Evolutionary conservation across 2,797 vertebrate species (phyloP).

Genomic region (Karalla daura): DNA sequence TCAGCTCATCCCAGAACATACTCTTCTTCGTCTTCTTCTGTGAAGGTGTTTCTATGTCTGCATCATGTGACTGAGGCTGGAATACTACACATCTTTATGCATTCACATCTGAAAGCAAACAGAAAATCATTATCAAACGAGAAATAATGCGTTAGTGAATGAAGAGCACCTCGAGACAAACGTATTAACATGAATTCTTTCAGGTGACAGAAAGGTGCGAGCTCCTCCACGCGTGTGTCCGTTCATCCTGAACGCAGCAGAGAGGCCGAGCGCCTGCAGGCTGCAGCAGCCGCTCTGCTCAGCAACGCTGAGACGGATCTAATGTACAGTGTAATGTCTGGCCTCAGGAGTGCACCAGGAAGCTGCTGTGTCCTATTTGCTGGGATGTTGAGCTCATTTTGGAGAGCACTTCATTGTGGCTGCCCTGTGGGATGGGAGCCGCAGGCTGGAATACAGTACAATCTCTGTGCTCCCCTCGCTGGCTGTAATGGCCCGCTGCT

Average conservation of each 20-base stretch:
- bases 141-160: too few species aligned
- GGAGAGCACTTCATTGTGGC: constrained; percentile 42
- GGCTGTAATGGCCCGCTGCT: constrained; percentile 42
- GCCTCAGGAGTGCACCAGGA: constrained; percentile 40
- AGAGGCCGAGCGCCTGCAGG: neutral
- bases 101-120: too few species aligned
- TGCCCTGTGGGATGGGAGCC: constrained; percentile 56
- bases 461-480: constrained; percentile 51
- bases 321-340: constrained; percentile 59
- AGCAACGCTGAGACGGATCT: constrained; percentile 25
- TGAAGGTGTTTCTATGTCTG: too few species aligned
- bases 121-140: neutral
- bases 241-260: constrained; percentile 3
- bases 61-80: too few species aligned
- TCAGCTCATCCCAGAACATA: too few species aligned
- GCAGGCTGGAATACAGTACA: constrained; percentile 44
- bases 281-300: constrained; percentile 12
- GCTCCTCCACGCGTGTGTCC: neutral
- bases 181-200: constrained; percentile 31
- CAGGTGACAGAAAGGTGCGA: constrained; percentile 3
- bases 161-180: neutral
- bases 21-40: too few species aligned
- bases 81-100: too few species aligned
- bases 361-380: constrained; percentile 52
- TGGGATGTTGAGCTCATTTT: constrained; percentile 53